These are phyloP conservation scores for Apostichopus parvimensis DNA, from an alignment of 35 echinoderm and acorn worm species.

Conservation along the genomic window DNA sequence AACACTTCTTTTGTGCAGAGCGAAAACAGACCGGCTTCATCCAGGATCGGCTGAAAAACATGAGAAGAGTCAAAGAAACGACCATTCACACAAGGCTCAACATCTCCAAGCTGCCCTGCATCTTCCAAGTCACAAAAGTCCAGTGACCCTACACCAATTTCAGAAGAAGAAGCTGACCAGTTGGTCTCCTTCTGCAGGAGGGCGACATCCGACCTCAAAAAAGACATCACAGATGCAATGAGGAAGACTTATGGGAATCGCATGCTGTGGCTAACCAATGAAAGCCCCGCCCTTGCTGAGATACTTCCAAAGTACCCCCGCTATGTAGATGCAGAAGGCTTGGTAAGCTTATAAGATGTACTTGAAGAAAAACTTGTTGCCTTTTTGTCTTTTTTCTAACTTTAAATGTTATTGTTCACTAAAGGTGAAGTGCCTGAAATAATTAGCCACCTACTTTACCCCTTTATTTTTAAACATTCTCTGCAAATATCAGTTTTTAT, in stretches of 20 bases:
- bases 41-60: conserved; percentile 18
- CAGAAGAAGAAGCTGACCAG: background rate
- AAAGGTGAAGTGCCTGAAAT: too few species aligned
- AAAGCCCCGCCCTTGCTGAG: background rate
- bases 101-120: background rate
- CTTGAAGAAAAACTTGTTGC: too few species aligned
- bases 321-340: background rate
- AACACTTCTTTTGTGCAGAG: conserved; percentile 20
- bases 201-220: background rate
- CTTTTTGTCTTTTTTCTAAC: too few species aligned
- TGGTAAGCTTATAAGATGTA: background rate
- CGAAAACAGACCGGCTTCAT: conserved; percentile 4
- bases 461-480: too few species aligned
- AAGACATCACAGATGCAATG: conserved; percentile 7
- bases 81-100: background rate
- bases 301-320: background rate
- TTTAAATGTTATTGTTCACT: too few species aligned
- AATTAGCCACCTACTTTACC: too few species aligned
- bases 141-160: background rate
- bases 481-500: too few species aligned
- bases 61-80: conserved; percentile 2
- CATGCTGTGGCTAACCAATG: background rate
- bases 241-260: background rate
- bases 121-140: background rate
- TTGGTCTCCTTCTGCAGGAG: background rate